A percentile compares a stretch with the other conserved stretches of the same genome.
Conservation (phyloP, 1,140 invertebrate species). For the Epicauta chinensis region DNA sequence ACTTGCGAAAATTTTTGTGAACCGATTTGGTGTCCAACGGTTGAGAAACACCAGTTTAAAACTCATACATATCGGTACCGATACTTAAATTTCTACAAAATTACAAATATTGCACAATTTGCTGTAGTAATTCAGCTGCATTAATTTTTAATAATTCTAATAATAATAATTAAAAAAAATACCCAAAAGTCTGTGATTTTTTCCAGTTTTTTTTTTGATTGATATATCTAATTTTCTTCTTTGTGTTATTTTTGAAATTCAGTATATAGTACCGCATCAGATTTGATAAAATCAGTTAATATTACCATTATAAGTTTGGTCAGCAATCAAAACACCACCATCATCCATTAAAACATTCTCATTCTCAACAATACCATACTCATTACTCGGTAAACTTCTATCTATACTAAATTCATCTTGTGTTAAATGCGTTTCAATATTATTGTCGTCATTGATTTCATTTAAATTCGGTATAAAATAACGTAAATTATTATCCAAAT, state of each 20-base stretch:
- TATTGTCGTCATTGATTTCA: conserved; percentile 26
- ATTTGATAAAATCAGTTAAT: neutral
- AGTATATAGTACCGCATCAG: neutral
- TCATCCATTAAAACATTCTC: conserved; percentile 25
- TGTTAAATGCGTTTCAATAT: conserved; percentile 19
- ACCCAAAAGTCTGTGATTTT: neutral
- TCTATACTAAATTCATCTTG: conserved; percentile 23
- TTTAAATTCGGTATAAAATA: conserved; percentile 10
- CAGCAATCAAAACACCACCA: conserved; percentile 24
- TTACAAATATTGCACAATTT: neutral
- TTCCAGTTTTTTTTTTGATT: neutral
- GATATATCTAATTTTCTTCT: neutral
- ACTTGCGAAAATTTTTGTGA: too few species aligned
- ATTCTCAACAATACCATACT: conserved; percentile 27
- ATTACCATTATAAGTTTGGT: neutral
- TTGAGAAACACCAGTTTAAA: conserved; percentile 2
- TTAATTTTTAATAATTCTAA: neutral
- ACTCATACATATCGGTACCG: neutral
- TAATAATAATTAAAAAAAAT: neutral
- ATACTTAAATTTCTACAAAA: neutral
- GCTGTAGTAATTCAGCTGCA: neutral
- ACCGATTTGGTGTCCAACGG: too few species aligned
- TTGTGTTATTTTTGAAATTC: neutral
- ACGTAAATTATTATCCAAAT: neutral
- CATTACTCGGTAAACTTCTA: conserved; percentile 8